Percentiles rank a stretch among this genome's conserved stretches.
Evolutionary conservation across 2,797 vertebrate genomes (phyloP).

Genomic region (Phoebastria nigripes): DNA sequence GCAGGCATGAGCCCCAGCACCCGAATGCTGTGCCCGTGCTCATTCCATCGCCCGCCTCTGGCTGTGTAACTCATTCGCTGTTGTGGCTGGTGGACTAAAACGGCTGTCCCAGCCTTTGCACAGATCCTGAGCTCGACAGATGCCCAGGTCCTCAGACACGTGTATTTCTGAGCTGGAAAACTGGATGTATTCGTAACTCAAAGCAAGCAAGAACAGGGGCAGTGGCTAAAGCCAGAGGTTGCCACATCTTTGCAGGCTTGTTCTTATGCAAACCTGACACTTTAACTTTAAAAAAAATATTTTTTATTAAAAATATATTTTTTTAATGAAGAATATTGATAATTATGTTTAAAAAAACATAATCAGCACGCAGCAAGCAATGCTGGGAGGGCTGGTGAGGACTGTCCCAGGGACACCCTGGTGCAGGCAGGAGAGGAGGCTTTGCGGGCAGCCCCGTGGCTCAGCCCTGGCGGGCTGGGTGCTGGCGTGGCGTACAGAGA

Average conservation of each 20-base stretch:
- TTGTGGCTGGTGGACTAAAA: background rate
- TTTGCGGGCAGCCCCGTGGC: background rate
- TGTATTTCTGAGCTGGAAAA: background rate
- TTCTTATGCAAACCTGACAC: background rate
- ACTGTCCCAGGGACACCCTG: no score
- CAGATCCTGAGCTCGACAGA: background rate
- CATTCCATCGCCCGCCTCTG: accelerated
- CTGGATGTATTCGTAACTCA: background rate
- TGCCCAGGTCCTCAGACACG: accelerated
- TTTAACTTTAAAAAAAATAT: background rate
- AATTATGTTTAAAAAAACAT: background rate
- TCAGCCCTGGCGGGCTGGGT: background rate
- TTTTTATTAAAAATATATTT: background rate
- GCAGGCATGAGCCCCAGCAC: background rate
- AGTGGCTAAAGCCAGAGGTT: background rate
- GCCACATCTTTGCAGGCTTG: background rate
- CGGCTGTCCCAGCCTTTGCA: background rate
- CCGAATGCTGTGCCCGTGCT: background rate
- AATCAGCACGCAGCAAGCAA: background rate
- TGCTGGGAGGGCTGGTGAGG: background rate
- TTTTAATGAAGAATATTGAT: background rate
- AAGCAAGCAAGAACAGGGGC: background rate
- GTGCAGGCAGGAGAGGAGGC: background rate
- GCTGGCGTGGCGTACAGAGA: accelerated
- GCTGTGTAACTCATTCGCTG: background rate